Percentiles rank a stretch among this genome's conserved stretches.
These are phyloP conservation scores for Rhinolophus sinicus DNA, from an alignment of 2,113 vertebrate genomes.

Conservation along the genomic window DNA sequence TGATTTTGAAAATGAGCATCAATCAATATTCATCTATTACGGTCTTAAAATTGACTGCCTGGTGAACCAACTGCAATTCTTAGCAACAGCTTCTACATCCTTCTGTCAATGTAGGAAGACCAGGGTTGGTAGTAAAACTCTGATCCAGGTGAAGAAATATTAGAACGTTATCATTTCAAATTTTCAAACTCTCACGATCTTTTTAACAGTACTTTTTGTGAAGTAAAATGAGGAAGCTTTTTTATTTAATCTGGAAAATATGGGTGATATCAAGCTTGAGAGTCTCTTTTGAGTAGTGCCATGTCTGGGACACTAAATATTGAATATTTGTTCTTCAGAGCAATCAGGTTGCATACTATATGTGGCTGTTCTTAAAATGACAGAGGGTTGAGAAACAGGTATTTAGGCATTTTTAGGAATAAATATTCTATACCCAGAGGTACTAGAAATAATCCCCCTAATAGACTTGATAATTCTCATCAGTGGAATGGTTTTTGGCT, in stretches of 20 bases:
- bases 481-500: not conserved
- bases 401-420: not conserved
- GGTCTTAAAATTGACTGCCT: slow-evolving; percentile 52
- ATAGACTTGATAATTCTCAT: not conserved
- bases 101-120: slow-evolving; percentile 1
- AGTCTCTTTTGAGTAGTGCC: not conserved
- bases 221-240: not conserved
- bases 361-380: not conserved
- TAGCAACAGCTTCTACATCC: not conserved
- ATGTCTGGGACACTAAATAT: not conserved
- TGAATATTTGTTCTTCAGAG: not conserved
- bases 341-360: not conserved
- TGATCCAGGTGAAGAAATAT: not conserved
- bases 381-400: not conserved
- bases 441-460: not conserved
- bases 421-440: not conserved
- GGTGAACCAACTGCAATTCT: not conserved
- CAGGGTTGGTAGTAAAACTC: not conserved
- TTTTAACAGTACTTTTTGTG: not conserved
- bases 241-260: not conserved
- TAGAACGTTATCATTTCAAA: slow-evolving; percentile 3
- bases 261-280: not conserved
- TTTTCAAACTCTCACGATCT: not conserved
- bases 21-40: slow-evolving; percentile 69
- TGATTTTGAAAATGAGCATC: slow-evolving; percentile 67